Evolutionary conservation across 2,888 invertebrate species (phyloP).

Genomic region (Epinotia nisella): DNA sequence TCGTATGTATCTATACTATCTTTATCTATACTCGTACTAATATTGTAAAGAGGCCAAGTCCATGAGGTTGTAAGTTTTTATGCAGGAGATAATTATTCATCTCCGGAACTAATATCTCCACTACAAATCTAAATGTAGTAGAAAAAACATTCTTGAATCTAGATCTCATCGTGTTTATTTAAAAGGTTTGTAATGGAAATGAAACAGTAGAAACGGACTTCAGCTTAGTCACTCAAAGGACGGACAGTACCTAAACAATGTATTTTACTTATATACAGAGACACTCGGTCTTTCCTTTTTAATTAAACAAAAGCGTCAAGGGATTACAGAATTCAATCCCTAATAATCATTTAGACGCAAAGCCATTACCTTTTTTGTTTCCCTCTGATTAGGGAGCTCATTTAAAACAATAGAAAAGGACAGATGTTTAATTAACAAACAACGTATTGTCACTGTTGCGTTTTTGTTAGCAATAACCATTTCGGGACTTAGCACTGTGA

Average conservation of each 20-base stretch:
- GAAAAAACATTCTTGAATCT: no score
- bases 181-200: neutral
- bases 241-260: neutral
- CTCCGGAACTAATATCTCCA: no score
- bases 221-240: neutral
- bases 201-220: neutral
- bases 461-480: conserved; percentile 36
- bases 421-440: conserved; percentile 53
- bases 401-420: conserved; percentile 45
- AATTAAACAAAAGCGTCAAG: conserved; percentile 51
- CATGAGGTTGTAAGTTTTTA: no score
- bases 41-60: no score
- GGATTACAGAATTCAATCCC: conserved; percentile 52
- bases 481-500: conserved; percentile 22
- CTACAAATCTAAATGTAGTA: no score
- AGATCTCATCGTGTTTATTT: neutral
- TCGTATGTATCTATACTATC: no score
- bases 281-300: conserved; percentile 48
- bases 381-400: conserved; percentile 49
- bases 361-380: conserved; percentile 49
- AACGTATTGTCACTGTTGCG: conserved; percentile 26
- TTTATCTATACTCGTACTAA: no score
- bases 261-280: neutral
- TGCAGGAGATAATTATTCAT: no score
- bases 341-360: conserved; percentile 55